A percentile compares a stretch with the other conserved stretches of the same genome.
Conservation (phyloP, 2,113 vertebrate genomes). For the Piaya cayana region DNA sequence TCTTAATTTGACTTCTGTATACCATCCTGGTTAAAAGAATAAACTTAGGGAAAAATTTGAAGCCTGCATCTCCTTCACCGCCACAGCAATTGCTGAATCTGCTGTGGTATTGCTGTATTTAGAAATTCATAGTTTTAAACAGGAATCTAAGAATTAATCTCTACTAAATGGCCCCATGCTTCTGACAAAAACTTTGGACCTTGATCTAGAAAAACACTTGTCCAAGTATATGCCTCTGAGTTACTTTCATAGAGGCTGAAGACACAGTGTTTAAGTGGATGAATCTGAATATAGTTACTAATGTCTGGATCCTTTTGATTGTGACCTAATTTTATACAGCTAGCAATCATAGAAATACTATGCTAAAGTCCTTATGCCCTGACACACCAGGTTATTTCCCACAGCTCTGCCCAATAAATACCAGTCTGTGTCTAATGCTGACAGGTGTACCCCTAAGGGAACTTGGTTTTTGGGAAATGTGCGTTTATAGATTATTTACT, state of each 20-base stretch:
- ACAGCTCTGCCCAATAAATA: accelerated
- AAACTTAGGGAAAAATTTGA: no score
- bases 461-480: neutral
- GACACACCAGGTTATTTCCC: neutral
- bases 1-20: no score
- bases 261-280: neutral
- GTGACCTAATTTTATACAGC: neutral
- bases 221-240: neutral
- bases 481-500: neutral
- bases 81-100: neutral
- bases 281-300: neutral
- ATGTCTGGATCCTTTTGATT: neutral
- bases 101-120: neutral
- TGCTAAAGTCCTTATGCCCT: neutral
- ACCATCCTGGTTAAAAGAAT: no score
- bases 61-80: no score
- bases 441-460: neutral
- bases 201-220: neutral
- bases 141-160: neutral
- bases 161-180: accelerated
- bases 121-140: neutral
- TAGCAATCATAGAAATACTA: neutral
- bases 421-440: neutral
- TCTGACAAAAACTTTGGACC: neutral
- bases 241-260: neutral